Evolutionary conservation across 2,113 vertebrate genomes (phyloP), one percentile per base, ranked within the genome.

Genomic region (Pipra filicauda): DNA sequence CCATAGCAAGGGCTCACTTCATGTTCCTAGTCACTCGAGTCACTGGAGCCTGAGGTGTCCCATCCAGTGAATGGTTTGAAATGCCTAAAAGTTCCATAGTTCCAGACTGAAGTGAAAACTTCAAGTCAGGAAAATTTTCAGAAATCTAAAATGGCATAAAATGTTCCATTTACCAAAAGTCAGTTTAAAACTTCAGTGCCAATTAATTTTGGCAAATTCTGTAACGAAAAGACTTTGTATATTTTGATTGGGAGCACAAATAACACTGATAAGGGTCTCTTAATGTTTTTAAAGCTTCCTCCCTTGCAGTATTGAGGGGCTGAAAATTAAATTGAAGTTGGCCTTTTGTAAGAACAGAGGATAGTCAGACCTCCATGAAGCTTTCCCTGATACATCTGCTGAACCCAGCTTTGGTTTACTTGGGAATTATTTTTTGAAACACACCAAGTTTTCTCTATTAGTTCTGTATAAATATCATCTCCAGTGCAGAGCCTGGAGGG

Each of bases 391-490:
- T 77, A 43, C 17, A 46, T 95, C 55, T 74, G 72, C 69, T 88
- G 80, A 92, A 43, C 22, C 20, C 28, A 76, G 61, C 43, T 95
- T 84, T 59, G 57, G 43, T 96, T 95, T 96, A 77, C 91, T 81
- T 71, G 86, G 83, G 89, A 95, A 81, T 91, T 87, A 67, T 91
- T 88, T 95, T 92, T 85, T 95, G 80, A 97, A 95, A 81, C 30
- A 27, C 73, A 91, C 15, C 9, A 52, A 92, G 76, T 84, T 97
- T 96, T 92, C 86, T 92, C 83, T 75, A 81, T 96, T 92, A 96
- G 73, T 89, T 65, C 89, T 87, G 69, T 84, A 89, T 89, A 97
- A 95, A 91, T 95, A 92, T 77, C 78, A 92, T 81, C 65, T 87
- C 80, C 94, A 91, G 72, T 24, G 48, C 33, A 84, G 91, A 91